Evolutionary conservation across 1,140 invertebrate genomes (phyloP), one percentile per base, ranked within the genome.

Genomic region (Idris sp.): DNA sequence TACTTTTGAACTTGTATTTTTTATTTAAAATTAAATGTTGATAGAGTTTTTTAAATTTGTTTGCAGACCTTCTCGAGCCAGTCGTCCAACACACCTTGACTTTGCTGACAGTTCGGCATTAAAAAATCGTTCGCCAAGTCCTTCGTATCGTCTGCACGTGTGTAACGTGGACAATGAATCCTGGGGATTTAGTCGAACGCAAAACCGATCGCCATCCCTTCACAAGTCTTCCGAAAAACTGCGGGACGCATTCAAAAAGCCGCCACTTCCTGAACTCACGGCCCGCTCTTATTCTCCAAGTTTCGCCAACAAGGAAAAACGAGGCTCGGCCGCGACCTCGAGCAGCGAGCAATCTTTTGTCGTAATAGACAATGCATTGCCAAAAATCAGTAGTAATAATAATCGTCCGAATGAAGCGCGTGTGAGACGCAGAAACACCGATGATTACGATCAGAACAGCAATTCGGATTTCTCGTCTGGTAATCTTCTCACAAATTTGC

Each of bases 81-180:
- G 62, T 13, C 73, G 78, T 22, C 76, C 80, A 31, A 65, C 64
- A 10, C 75, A 81, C 8, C 10, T 76, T 25, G 82, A 83, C 9
- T 46, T 76, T 5, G 19, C 59, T 4, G 76, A 77, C n/a, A 72
- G 71, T 51, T 74, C 58, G 2, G 44, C 14, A 16, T 13, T 81
- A n/a, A 81, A 82, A 46, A 81, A 84, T 54, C 81, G 84, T 58
- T 87, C 84, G 2, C 78, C 84, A 6, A 88, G 86, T 65, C 88
- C 88, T 3, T 80, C 83, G 3, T 88, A 86, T 65, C 81, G 86
- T 30, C 77, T 88, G 7, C 87, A 88, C 44, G 86, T 88, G 0
- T 84, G 77, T 8, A 84, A 88, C 26, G 87, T 86, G 3, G 88
- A 88, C 49, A 84, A 87, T 13, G 83, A 87, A 30, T 77, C 83